A percentile compares a stretch with the other conserved stretches of the same genome.
Conservation (phyloP, 2,797 vertebrate species). For the Gymnoscopelus microlampas region DNA sequence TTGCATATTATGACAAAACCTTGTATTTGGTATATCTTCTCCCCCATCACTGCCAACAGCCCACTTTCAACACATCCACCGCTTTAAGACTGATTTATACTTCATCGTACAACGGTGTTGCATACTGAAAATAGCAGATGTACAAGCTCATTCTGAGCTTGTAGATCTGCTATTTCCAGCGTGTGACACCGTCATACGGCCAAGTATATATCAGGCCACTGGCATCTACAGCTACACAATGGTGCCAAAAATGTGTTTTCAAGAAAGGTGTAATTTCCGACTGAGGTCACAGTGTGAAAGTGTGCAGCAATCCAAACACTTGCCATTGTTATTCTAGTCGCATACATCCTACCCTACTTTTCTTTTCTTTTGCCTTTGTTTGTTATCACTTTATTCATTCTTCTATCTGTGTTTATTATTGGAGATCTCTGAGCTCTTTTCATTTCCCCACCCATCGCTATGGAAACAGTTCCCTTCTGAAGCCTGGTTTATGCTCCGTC, state of each 20-base stretch:
- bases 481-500: neutral
- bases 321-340: conserved; percentile 55
- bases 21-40: conserved; percentile 16
- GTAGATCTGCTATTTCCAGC: no score
- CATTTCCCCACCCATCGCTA: conserved; percentile 64
- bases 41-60: conserved; percentile 22
- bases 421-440: conserved; percentile 61
- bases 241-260: conserved; percentile 8
- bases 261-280: conserved; percentile 64
- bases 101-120: no score
- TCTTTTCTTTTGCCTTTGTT: conserved; percentile 60
- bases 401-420: conserved; percentile 73
- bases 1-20: conserved; percentile 21
- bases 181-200: no score
- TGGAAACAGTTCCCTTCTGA: conserved; percentile 31
- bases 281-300: conserved; percentile 48
- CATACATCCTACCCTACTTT: conserved; percentile 46
- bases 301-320: conserved; percentile 45
- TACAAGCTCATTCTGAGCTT: no score
- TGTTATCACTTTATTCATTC: conserved; percentile 57
- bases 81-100: neutral
- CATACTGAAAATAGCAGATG: no score
- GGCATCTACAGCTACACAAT: no score
- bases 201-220: no score
- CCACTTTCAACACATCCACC: conserved; percentile 14